Evolutionary conservation across 2,797 vertebrate genomes (phyloP).

Genomic region (Xenops minutus): DNA sequence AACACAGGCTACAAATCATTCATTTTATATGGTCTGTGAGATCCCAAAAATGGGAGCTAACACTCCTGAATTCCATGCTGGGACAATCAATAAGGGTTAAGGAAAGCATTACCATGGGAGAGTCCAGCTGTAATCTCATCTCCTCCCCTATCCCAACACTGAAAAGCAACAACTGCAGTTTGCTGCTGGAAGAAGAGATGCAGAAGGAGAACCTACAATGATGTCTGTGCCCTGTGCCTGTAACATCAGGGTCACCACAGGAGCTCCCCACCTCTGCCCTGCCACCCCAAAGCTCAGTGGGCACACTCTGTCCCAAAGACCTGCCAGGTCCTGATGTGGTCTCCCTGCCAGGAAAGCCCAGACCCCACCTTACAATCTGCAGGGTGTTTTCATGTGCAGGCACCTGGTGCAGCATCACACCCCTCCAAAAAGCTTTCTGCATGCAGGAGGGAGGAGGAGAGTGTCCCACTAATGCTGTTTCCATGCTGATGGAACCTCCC

Average conservation of each 20-base stretch:
- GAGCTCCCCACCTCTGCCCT: too few species aligned
- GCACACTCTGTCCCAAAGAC: background rate
- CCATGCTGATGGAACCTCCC: background rate
- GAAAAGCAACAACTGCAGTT: background rate
- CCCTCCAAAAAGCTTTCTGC: background rate
- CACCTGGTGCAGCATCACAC: background rate
- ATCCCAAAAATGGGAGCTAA: background rate
- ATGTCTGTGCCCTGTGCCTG: background rate
- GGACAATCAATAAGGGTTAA: background rate
- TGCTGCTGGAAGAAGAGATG: background rate
- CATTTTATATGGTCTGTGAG: rapidly evolving
- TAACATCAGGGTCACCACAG: rapidly evolving
- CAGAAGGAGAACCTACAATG: background rate
- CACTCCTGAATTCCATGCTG: background rate
- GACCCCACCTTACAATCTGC: background rate
- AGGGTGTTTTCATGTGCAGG: rapidly evolving
- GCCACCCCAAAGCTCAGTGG: background rate
- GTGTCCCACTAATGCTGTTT: rapidly evolving
- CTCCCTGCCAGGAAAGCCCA: background rate
- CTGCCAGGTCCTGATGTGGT: rapidly evolving
- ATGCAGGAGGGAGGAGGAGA: background rate
- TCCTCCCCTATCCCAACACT: background rate
- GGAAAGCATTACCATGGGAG: background rate
- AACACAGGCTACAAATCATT: background rate
- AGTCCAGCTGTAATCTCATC: background rate